Conservation (phyloP, 2,797 vertebrate genomes). For the Alosa sapidissima region DNA sequence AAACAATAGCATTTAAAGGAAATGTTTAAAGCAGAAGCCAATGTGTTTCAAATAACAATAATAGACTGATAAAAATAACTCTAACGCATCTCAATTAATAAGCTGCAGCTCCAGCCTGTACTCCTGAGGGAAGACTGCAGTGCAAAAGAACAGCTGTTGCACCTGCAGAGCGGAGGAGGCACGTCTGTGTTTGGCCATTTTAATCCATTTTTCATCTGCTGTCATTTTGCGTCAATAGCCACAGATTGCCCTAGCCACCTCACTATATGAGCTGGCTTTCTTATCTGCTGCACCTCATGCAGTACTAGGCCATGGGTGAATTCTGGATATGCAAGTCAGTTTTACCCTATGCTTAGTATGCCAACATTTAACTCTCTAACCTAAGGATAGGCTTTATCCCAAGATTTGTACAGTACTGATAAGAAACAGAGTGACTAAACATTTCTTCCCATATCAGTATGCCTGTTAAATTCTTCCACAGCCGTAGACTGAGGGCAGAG, state of each 20-base stretch:
- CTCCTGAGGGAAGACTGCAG: background rate
- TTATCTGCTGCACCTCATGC: background rate
- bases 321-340: background rate
- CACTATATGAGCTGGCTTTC: background rate
- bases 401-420: slow-evolving; percentile 1
- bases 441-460: background rate
- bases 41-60: too few relatives aligned
- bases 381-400: background rate
- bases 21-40: too few relatives aligned
- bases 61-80: too few relatives aligned
- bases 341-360: background rate
- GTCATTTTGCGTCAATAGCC: background rate
- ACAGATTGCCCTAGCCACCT: background rate
- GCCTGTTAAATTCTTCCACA: background rate
- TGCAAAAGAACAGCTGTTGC: background rate
- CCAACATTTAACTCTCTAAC: background rate
- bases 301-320: background rate
- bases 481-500: background rate
- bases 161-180: background rate
- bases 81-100: background rate
- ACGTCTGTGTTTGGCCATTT: background rate
- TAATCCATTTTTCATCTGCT: background rate
- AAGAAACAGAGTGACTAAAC: background rate
- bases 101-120: background rate
- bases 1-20: too few relatives aligned